Conservation (phyloP, 2,797 vertebrate species). For the Thripadectes ignobilis region DNA sequence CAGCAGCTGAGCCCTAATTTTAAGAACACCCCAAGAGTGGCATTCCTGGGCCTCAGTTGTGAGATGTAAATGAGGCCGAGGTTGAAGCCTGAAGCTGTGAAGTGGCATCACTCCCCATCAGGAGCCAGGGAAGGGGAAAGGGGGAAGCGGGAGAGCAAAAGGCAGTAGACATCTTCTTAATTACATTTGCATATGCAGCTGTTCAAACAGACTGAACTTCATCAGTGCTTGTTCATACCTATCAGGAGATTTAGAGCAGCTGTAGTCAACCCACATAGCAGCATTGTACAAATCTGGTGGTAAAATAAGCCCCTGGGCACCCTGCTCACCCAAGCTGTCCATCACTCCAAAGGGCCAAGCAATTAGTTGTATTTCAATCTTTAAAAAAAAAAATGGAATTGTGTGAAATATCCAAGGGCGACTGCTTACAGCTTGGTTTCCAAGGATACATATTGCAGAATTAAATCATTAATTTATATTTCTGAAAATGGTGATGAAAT, state of each 20-base stretch:
- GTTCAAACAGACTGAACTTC: constrained; percentile 63
- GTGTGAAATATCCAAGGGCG: background rate
- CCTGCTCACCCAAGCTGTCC: constrained; percentile 15
- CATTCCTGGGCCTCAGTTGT: background rate
- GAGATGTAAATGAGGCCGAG: background rate
- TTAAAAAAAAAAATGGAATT: background rate
- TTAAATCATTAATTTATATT: constrained; percentile 57
- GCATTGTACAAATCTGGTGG: background rate
- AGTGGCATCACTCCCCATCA: background rate
- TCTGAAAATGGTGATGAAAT: constrained; percentile 31
- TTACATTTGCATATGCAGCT: constrained; percentile 69
- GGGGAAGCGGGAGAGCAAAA: background rate
- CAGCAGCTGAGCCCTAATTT: background rate
- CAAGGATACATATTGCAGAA: constrained; percentile 28
- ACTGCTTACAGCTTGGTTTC: constrained; percentile 55
- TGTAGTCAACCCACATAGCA: background rate
- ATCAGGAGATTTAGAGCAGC: constrained; percentile 36
- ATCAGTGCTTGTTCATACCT: constrained; percentile 32
- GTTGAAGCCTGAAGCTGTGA: background rate
- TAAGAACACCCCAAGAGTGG: background rate
- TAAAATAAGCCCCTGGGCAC: constrained; percentile 16
- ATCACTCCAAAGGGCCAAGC: constrained; percentile 43
- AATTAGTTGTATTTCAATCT: constrained; percentile 52
- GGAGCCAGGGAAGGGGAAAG: background rate
- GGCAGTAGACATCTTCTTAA: constrained; percentile 29